phyloP scores from a whole-genome alignment of 2,113 vertebrate genomes.

The Oncorhynchus clarkii region DNA sequence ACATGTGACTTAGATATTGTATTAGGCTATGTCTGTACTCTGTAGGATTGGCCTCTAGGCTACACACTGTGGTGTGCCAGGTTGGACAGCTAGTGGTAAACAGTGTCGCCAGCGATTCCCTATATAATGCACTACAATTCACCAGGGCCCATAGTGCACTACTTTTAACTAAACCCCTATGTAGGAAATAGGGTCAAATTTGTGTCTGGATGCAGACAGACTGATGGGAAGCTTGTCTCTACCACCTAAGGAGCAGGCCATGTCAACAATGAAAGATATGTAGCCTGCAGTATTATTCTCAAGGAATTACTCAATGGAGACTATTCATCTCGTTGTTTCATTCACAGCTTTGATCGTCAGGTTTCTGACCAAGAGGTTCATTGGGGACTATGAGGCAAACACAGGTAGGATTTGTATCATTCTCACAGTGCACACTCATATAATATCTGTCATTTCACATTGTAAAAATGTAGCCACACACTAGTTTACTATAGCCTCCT shows the following conservation, averaged over 20 bases:
- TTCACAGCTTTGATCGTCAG: conserved; percentile 85
- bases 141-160: too few relatives aligned
- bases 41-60: too few relatives aligned
- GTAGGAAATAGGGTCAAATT: too few relatives aligned
- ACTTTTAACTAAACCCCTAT: too few relatives aligned
- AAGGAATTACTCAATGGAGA: background rate
- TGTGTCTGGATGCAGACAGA: background rate
- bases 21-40: too few relatives aligned
- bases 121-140: too few relatives aligned
- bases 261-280: background rate
- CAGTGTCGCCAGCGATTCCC: too few relatives aligned
- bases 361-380: conserved; percentile 90
- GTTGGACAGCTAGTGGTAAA: too few relatives aligned
- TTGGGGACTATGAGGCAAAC: conserved; percentile 91
- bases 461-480: background rate
- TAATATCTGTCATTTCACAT: too few relatives aligned
- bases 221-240: background rate
- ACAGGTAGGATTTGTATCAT: conserved; percentile 74
- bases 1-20: too few relatives aligned
- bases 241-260: background rate
- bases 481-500: background rate
- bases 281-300: background rate
- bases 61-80: too few relatives aligned
- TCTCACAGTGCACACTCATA: background rate
- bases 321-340: conserved; percentile 15